Base-by-base conservation (phyloP, 1,140 invertebrate genomes). In the Calephelis virginiensis region DNA sequence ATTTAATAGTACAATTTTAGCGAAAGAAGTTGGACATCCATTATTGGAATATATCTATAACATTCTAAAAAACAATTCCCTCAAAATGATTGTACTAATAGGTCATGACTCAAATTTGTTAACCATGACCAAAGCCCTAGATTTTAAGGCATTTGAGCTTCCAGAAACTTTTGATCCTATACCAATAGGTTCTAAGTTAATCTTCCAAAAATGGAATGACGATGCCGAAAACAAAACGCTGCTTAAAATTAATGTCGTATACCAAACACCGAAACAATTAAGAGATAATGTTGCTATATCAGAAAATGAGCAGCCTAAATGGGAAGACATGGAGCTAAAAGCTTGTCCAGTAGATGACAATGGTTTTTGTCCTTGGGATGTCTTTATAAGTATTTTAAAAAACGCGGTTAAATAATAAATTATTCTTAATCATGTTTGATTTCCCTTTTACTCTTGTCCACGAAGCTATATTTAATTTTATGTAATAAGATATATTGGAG, bases 161-260 rank as follows among this genome's bases (percentile, higher is more conserved):
- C 72, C 68, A 64, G 71, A 81, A 10, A 80, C 85, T 67, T 75
- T 80, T 63, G 84, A 90, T 75, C 69, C 66, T 17, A 77, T 76
- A 0, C 88, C 88, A 1, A 73, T 86, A n/a, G 83, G 88, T 4
- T 83, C 86, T 0, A 90, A 89, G 74, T 66, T 90, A 37, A 71
- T 89, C 0, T 88, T 89, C 47, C 83, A 90, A 66, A 88, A 85
- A 74, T 87, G 82, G 80, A 48, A 62, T 6, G 78, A 90, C 62
- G 61, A 64, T 4, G 47, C 48, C 8, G 67, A 47, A 11, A 69
- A 76, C 46, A n/a, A 50, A 43, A 50, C 74, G 69, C 79, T 81
- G 37, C 64, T 87, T 28, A 86, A 79, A 76, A 72, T 85, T 5
- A 63, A 83, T 62, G 88, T 80, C 69, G 68, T 86, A 3, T 90